Evolutionary conservation across 2,888 invertebrate genomes (phyloP), one percentile per base, ranked within the genome.

Genomic region (Sminthurinus aureus): DNA sequence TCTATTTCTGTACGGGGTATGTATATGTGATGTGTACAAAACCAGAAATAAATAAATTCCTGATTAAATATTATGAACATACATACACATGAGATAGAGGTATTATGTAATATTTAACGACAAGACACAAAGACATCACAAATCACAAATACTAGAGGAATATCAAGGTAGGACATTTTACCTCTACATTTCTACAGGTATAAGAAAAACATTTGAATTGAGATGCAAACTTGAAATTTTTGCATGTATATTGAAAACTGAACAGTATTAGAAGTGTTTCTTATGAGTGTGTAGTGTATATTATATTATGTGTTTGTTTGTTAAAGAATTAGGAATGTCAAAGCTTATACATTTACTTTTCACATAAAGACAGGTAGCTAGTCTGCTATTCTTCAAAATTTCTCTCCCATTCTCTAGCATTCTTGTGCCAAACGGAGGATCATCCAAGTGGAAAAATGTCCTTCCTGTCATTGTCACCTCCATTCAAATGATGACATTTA

Each of bases 401-500:
- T 38, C 38, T 38, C 6, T 38, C 38, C 38, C 38, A 38, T 6
- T 64, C 13, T 64, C n/a, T n/a, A n/a, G n/a, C 22, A 67, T 67
- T 67, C 67, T n/a, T 67, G 51, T 67, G 66, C 66, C 66, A 24
- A 69, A 79, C 51, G 67, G 69, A 24, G 66, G 79, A 79, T 79
- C 26, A 79, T 66, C 79, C 79, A 79, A 67, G 79, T 79, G 38
- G 79, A 75, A 83, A 83, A 83, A 79, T 71, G 83, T 83, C 83
- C 83, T 83, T 83, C 83, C 69, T 79, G 80, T 83, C 83, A 83
- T 83, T 83, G 83, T 83, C 83, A 83, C 83, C 80, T 83, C 74
- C 79, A 71, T 83, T 79, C 79, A 83, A 38, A 38, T 38, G 38
- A 38, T 38, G 38, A 38, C 38, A 38, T 38, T 38, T 38, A 6